These are phyloP conservation scores for Stichopus chloronotus DNA, from an alignment of 35 echinoderm and acorn worm species.

Conservation along the genomic window DNA sequence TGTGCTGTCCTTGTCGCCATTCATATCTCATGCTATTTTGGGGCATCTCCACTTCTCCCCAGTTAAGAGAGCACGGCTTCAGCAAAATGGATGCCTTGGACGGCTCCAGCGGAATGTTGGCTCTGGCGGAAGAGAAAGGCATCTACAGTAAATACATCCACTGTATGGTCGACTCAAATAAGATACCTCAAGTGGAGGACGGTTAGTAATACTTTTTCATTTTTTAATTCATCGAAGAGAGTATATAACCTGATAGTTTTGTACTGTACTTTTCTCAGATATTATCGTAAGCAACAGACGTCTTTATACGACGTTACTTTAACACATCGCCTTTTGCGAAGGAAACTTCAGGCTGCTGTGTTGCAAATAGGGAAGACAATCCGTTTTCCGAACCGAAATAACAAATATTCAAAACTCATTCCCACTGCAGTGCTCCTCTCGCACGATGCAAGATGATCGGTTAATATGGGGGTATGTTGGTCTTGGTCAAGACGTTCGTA, in stretches of 20 bases:
- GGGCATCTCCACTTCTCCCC: neutral
- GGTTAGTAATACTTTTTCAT: neutral
- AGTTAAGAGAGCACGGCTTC: slow-evolving; percentile 18
- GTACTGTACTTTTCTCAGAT: neutral
- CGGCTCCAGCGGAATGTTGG: slow-evolving; percentile 21
- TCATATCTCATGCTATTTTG: neutral
- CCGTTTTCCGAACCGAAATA: no score
- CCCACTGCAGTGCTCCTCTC: no score
- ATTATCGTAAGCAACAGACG: neutral
- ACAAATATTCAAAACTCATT: no score
- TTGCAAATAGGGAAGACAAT: no score
- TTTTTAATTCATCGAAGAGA: neutral
- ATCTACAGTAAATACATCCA: slow-evolving; percentile 14
- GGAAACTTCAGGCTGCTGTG: no score
- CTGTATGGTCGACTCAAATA: slow-evolving; percentile 49
- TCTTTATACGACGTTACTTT: no score
- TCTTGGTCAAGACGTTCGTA: no score
- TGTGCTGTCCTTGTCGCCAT: neutral
- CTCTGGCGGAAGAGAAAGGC: slow-evolving; percentile 41
- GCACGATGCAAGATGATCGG: no score
- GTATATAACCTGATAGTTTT: neutral
- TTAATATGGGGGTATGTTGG: no score
- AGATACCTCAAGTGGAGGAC: slow-evolving; percentile 43
- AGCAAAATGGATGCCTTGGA: slow-evolving; percentile 42
- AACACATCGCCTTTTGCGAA: no score